phyloP scores from a whole-genome alignment of 2,113 vertebrate species.

The Brachyhypopomus gauderio region DNA sequence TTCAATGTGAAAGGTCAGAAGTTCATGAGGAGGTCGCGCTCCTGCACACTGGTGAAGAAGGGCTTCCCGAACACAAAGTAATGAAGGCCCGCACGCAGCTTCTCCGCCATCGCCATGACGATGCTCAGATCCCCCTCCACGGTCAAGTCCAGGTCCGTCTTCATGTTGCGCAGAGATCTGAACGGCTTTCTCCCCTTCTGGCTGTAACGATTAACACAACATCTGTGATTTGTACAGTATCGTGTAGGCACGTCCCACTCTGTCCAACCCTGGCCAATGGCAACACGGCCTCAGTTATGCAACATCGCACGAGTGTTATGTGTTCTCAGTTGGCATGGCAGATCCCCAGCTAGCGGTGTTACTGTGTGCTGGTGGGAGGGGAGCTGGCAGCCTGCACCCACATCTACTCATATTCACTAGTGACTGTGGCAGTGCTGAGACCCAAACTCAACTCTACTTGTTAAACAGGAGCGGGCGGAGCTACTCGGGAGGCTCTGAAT shows the following conservation, averaged over 20 bases:
- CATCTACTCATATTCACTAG: too few species aligned
- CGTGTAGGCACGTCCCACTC: background rate
- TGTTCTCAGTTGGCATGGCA: too few species aligned
- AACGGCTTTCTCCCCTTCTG: conserved; percentile 96
- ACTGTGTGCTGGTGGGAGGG: too few species aligned
- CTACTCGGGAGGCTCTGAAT: too few species aligned
- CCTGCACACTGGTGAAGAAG: conserved; percentile 92
- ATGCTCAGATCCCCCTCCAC: conserved; percentile 95
- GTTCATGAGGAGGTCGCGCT: conserved; percentile 88
- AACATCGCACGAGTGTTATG: too few species aligned
- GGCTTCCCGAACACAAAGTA: conserved; percentile 93
- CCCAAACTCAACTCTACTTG: too few species aligned
- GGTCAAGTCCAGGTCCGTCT: conserved; percentile 89
- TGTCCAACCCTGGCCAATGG: background rate
- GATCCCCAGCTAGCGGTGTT: too few species aligned
- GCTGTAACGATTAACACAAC: conserved; percentile 64
- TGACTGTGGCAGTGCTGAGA: too few species aligned
- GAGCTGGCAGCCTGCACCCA: too few species aligned
- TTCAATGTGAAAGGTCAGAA: conserved; percentile 72
- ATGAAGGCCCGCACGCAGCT: conserved; percentile 92
- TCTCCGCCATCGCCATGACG: conserved; percentile 95
- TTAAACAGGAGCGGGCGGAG: too few species aligned
- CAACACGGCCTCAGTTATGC: background rate
- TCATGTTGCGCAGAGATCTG: conserved; percentile 87
- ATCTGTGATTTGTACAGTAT: background rate